Conservation (phyloP, 2,888 invertebrate genomes). For the Herminia tarsipennalis region DNA sequence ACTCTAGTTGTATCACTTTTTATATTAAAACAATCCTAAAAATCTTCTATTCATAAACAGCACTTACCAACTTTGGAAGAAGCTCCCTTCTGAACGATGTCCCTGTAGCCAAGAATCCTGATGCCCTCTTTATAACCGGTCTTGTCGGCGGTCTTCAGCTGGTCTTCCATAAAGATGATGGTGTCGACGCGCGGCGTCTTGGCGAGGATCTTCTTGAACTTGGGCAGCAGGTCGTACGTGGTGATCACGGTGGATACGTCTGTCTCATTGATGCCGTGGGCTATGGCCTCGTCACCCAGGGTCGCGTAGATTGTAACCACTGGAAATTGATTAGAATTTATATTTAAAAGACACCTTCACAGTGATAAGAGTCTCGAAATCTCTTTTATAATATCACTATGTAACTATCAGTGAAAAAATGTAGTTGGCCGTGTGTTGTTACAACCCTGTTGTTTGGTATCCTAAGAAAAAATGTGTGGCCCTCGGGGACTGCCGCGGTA, state of each 20-base stretch:
- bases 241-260: constrained; percentile 97
- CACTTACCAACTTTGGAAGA: constrained; percentile 70
- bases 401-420: too few species aligned
- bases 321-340: constrained; percentile 48
- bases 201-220: constrained; percentile 92
- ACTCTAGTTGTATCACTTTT: too few species aligned
- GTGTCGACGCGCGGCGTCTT: constrained; percentile 91
- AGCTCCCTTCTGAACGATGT: constrained; percentile 75
- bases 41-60: too few species aligned
- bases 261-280: constrained; percentile 98
- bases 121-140: constrained; percentile 90
- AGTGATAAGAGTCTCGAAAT: too few species aligned
- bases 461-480: too few species aligned
- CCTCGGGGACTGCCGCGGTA: too few species aligned
- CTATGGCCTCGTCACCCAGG: constrained; percentile 97
- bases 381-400: too few species aligned
- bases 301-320: constrained; percentile 99
- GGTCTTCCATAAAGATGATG: constrained; percentile 95
- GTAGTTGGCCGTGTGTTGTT: too few species aligned
- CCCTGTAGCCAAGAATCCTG: constrained; percentile 90
- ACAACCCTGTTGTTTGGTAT: too few species aligned
- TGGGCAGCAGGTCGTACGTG: constrained; percentile 95
- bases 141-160: constrained; percentile 89
- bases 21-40: too few species aligned
- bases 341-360: too few species aligned